Base-by-base conservation (phyloP, 2,797 vertebrate genomes). In the Pempheris klunzingeri region DNA sequence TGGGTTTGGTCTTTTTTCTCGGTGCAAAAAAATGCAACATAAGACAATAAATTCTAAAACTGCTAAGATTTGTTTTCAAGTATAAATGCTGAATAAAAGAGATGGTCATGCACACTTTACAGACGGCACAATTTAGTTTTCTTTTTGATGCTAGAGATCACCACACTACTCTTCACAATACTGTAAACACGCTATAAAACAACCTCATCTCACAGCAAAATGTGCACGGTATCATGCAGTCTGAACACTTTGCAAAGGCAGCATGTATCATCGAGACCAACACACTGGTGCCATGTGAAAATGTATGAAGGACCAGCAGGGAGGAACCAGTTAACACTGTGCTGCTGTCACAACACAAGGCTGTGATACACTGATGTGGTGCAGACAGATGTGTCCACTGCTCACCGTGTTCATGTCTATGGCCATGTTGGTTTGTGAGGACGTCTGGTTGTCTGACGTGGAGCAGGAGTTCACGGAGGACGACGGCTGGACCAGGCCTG, bases 391-490 rank as follows among this genome's bases (percentile, higher is more conserved):
- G 49, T 14, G 47, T 43, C 15, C 17, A 7, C 43, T 2, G 53
- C 91, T 97, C 92, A 98, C 97, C 95, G 94, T 93, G 89, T 95
- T 93, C 87, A 97, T 95, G 89, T 98, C 97, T 3, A 97, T 95
- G 1, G 95, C 96, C 94, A 97, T 90, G 1, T 95, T 94, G 0
- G 94, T 91, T 68, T 96, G 96, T 47, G 92, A 77, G 43, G 90
- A 84, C 3, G 61, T 95, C 62, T 97, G 95, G 90, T 86, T 96
- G 28, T 96, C 96, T 4, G 96, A 90, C 3, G 96, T 93, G 0
- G 95, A 92, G 84, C 92, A 88, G 76, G 91, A 89, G 86, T 83
- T 96, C 83, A 96, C 85, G 0, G 95, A 90, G 18, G 96, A 95
- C 0, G 94, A 94, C 9, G 96, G 95, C 88, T 95, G 95, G 34